Conservation (phyloP, 2,797 vertebrate genomes). For the Liasis olivaceus region DNA sequence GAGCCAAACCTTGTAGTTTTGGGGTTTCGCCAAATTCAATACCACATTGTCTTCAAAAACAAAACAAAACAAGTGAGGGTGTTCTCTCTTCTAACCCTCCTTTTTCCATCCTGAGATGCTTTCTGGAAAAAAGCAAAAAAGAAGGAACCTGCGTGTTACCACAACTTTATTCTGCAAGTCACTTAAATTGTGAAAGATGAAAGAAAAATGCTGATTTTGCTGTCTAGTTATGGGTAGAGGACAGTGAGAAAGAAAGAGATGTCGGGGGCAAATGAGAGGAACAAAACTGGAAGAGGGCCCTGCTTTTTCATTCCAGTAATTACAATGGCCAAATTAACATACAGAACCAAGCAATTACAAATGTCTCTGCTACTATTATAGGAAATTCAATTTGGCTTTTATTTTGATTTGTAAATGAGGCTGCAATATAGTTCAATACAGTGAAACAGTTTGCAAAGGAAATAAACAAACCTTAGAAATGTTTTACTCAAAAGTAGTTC, state of each 20-base stretch:
- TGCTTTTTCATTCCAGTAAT: neutral
- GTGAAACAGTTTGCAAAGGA: neutral
- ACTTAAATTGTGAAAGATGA: neutral
- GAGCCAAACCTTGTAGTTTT: neutral
- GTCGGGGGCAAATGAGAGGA: neutral
- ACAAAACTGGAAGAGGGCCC: neutral
- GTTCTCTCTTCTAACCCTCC: neutral
- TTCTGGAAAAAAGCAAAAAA: neutral
- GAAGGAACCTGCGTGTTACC: neutral
- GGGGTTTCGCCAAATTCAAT: neutral
- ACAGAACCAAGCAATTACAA: neutral
- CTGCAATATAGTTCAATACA: neutral
- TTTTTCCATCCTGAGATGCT: neutral
- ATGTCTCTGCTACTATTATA: neutral
- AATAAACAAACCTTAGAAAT: neutral
- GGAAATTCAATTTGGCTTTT: neutral
- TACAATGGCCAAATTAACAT: neutral
- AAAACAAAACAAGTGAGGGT: neutral
- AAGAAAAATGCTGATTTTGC: neutral
- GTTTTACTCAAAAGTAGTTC: neutral
- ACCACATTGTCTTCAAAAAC: neutral
- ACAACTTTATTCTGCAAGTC: neutral
- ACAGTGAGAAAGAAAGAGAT: neutral
- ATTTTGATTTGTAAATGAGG: neutral
- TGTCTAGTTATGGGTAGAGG: neutral